Base-by-base conservation (phyloP, 53 echinoderm and acorn worm species). In the Holothuria scabra region DNA sequence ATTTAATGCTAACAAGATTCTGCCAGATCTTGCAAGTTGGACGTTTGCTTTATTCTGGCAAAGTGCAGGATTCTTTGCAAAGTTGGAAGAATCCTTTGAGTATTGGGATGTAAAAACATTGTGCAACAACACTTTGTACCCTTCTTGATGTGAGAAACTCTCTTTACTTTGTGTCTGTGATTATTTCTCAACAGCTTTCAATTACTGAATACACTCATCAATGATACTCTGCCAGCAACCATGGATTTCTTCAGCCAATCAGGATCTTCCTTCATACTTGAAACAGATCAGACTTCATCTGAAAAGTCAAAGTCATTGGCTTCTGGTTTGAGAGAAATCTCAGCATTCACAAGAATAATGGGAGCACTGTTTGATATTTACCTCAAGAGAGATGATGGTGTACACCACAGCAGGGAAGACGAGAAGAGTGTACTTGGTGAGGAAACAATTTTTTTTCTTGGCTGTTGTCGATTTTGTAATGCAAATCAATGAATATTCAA, bases 301-400 rank as follows among this genome's bases (percentile, higher is more conserved):
- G 57, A 59, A 28, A 56, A 33, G 11, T 28, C 68, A 7, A 61
- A 76, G 26, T 46, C 67, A 16, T 72, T 78, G 21, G 79, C 69
- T 0, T 29, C 62, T 0, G 97, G 97, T 12, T 69, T 92, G 35
- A 89, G 87, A 75, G 94, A 97, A 68, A 92, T 97, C n/a, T 82
- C 92, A 2, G 88, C 94, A 2, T 97, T 97, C 81, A 83, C 94
- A 3, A 88, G 90, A 52, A 97, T 97, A 72, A 56, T 94, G 60
- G 89, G 94, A 4, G 92, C 97, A 8, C 79, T 97, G 28, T 92
- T 92, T 66, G 91, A 90, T 49, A 79, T 87, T 52, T 88, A 85
- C 65, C 76, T 97, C 19, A 70, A 87, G 12, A 75, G 67, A 20
- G 94, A 94, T 13, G 90, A 83, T 49, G 89, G 76, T 1, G 68